Percentiles rank a stretch among this genome's conserved stretches.
phyloP scores from a whole-genome alignment of 2,113 vertebrate genomes.

The Cryptotis parvus region DNA sequence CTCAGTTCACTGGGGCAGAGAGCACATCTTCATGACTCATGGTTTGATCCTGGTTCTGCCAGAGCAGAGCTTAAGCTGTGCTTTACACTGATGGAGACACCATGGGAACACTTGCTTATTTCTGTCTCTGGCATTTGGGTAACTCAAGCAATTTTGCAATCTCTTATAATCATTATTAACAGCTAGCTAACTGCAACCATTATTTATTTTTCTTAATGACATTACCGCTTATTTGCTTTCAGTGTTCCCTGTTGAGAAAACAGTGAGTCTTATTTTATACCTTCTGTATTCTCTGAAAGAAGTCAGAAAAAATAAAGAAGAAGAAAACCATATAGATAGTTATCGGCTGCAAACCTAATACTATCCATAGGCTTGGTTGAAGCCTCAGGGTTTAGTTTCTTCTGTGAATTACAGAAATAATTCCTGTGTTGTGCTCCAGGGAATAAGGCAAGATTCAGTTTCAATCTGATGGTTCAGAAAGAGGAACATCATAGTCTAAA shows the following conservation, averaged over 20 bases:
- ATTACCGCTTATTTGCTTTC: not conserved
- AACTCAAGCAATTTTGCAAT: not conserved
- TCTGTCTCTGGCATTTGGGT: not conserved
- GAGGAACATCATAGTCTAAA: conserved; percentile 22
- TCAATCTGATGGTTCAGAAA: conserved; percentile 10
- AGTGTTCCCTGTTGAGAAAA: not conserved
- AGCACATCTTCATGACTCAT: not conserved
- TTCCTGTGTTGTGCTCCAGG: not conserved
- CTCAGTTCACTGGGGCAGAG: not conserved
- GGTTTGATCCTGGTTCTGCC: not conserved
- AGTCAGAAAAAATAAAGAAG: not conserved
- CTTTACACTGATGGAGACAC: not conserved
- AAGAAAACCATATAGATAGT: not conserved
- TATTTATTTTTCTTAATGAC: conserved; percentile 29
- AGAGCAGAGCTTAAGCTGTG: not conserved
- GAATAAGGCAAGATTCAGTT: not conserved
- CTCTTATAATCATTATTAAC: not conserved
- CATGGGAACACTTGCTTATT: not conserved
- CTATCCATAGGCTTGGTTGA: not conserved
- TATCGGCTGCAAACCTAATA: not conserved
- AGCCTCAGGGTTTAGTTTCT: not conserved
- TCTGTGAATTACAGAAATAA: conserved; percentile 34
- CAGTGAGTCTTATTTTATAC: not conserved
- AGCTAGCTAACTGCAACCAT: not conserved
- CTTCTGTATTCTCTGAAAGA: conserved; percentile 17